Percentiles rank a stretch among this genome's conserved stretches.
These are phyloP conservation scores for Cynocephalus volans DNA, from an alignment of 2,113 vertebrate species.

Conservation along the genomic window DNA sequence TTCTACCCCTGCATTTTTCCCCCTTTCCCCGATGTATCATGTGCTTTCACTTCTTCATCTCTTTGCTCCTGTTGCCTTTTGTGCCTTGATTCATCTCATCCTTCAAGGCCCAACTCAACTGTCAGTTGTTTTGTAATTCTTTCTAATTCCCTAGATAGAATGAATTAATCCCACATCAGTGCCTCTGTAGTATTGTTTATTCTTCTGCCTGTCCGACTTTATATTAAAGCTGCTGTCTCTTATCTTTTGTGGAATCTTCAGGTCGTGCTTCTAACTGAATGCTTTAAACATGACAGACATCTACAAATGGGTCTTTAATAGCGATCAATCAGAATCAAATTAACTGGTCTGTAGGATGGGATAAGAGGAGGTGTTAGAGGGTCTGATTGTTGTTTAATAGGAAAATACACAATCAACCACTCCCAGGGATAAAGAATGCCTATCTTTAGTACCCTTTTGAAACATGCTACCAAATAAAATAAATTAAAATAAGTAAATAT, in stretches of 20 bases:
- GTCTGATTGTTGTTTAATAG: neutral
- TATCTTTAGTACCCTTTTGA: neutral
- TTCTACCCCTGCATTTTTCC: neutral
- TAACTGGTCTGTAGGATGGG: neutral
- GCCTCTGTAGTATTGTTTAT: neutral
- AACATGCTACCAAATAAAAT: neutral
- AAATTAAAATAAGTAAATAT: slow-evolving; percentile 7
- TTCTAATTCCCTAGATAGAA: neutral
- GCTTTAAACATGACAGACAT: neutral
- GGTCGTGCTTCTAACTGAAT: neutral
- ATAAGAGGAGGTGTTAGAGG: neutral
- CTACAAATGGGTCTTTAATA: neutral
- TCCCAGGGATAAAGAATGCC: neutral
- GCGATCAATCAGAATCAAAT: neutral
- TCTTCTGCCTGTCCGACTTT: neutral
- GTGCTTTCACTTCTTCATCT: neutral
- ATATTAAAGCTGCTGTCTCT: neutral
- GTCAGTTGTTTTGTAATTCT: neutral
- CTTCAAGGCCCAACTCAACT: neutral
- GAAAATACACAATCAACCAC: neutral
- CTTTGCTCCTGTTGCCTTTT: neutral
- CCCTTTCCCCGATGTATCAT: neutral
- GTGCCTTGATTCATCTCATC: neutral
- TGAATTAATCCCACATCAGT: neutral
- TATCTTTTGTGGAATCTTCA: neutral